phyloP scores from a whole-genome alignment of 2,797 vertebrate genomes.

The Sarcophilus harrisii region DNA sequence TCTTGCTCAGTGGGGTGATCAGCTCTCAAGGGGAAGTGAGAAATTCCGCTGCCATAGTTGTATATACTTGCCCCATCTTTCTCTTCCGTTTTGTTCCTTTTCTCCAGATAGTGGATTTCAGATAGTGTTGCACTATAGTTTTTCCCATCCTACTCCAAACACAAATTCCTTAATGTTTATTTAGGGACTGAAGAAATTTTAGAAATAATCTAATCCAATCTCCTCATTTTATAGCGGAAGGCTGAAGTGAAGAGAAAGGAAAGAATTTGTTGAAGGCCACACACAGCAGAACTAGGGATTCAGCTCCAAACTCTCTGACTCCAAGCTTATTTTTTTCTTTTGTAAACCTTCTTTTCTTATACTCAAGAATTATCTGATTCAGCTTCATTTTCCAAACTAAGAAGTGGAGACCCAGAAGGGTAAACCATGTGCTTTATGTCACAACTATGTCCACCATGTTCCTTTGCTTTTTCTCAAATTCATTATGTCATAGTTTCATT shows the following conservation, averaged over 20 bases:
- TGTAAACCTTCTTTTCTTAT: neutral
- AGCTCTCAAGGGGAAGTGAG: neutral
- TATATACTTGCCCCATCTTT: neutral
- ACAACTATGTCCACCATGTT: neutral
- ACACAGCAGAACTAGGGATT: neutral
- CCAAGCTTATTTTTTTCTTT: neutral
- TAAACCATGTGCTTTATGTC: neutral
- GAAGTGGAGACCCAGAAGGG: neutral
- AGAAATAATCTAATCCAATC: neutral
- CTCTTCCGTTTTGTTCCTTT: neutral
- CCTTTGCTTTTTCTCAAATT: neutral
- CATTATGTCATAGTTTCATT: neutral
- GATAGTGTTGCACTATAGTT: neutral
- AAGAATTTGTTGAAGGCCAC: neutral
- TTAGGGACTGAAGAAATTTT: neutral
- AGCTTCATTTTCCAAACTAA: neutral
- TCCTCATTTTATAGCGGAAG: neutral
- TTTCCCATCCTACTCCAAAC: neutral
- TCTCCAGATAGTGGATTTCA: neutral
- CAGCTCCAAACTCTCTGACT: neutral
- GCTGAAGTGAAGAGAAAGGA: neutral
- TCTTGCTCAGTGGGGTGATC: neutral
- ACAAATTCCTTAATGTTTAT: neutral
- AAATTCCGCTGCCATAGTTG: neutral
- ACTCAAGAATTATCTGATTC: neutral